Percentiles rank a stretch among this genome's conserved stretches.
Evolutionary conservation across 1,140 invertebrate species (phyloP).

Genomic region (Microplitis mediator): DNA sequence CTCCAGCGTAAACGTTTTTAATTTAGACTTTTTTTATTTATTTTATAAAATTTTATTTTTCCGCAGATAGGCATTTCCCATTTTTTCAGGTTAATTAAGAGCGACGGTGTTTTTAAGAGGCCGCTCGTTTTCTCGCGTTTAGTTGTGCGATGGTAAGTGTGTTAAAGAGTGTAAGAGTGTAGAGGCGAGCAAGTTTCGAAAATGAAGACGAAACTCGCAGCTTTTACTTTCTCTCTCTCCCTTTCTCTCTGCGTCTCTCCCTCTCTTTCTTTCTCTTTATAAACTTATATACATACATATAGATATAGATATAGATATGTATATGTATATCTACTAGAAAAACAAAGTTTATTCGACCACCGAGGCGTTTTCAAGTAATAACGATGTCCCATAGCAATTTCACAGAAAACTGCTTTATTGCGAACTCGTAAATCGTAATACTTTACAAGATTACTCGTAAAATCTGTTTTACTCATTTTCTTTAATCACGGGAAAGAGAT

Average conservation of each 20-base stretch:
- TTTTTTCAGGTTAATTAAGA: conserved; percentile 22
- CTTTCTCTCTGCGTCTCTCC: too few relatives aligned
- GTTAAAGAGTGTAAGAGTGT: too few relatives aligned
- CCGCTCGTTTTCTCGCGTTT: conserved; percentile 3
- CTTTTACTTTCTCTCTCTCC: too few relatives aligned
- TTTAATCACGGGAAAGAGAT: conserved; percentile 20
- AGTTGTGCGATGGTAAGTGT: neutral
- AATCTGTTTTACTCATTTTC: conserved; percentile 19
- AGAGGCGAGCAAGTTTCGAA: neutral
- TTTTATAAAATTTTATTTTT: too few relatives aligned
- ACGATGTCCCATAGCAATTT: conserved; percentile 29
- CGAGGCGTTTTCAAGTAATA: conserved; percentile 23
- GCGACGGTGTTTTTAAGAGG: conserved; percentile 19
- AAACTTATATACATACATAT: too few relatives aligned
- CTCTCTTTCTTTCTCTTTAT: too few relatives aligned
- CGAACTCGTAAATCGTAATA: conserved; percentile 27
- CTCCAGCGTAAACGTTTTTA: conserved; percentile 18
- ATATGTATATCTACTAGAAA: neutral
- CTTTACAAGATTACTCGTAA: conserved; percentile 22
- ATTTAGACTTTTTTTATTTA: neutral
- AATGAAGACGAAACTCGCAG: conserved; percentile 20
- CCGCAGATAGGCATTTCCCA: conserved; percentile 10
- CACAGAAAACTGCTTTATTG: conserved; percentile 28
- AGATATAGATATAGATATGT: neutral
- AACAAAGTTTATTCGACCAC: conserved; percentile 27